Percentiles rank a stretch among this genome's conserved stretches.
Evolutionary conservation across 2,888 invertebrate species (phyloP).

Genomic region (Lasiommata megera): DNA sequence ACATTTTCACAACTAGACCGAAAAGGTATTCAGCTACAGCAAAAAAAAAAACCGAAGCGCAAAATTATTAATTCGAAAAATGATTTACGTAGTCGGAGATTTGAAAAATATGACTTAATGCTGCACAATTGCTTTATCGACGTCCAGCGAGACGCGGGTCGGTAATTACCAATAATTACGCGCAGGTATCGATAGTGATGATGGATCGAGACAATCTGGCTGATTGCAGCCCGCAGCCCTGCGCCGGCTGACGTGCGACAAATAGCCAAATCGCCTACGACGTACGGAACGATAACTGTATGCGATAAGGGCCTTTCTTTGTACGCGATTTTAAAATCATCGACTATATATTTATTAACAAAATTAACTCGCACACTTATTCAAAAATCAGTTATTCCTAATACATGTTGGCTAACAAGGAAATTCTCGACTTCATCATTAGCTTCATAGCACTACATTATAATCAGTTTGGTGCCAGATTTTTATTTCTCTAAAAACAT

Average conservation of each 20-base stretch:
- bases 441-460: too few species aligned
- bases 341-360: too few species aligned
- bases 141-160: neutral
- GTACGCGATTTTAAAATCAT: too few species aligned
- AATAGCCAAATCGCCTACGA: conserved; percentile 62
- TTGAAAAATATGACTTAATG: conserved; percentile 20
- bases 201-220: conserved; percentile 26
- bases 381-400: too few species aligned
- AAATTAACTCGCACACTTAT: too few species aligned
- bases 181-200: conserved; percentile 33
- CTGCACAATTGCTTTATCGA: conserved; percentile 9
- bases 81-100: neutral
- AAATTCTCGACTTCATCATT: too few species aligned
- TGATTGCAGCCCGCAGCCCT: conserved; percentile 24
- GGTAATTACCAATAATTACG: conserved; percentile 29
- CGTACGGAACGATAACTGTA: conserved; percentile 51
- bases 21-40: neutral
- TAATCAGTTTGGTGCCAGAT: too few species aligned
- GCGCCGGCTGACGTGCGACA: conserved; percentile 53
- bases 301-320: conserved; percentile 15
- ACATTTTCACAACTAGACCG: too few species aligned
- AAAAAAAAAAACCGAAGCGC: neutral
- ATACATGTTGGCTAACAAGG: too few species aligned
- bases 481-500: too few species aligned
- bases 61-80: neutral